A percentile compares a stretch with the other conserved stretches of the same genome.
Conservation (phyloP, 2,113 vertebrate species). For the Boleophthalmus pectinirostris region DNA sequence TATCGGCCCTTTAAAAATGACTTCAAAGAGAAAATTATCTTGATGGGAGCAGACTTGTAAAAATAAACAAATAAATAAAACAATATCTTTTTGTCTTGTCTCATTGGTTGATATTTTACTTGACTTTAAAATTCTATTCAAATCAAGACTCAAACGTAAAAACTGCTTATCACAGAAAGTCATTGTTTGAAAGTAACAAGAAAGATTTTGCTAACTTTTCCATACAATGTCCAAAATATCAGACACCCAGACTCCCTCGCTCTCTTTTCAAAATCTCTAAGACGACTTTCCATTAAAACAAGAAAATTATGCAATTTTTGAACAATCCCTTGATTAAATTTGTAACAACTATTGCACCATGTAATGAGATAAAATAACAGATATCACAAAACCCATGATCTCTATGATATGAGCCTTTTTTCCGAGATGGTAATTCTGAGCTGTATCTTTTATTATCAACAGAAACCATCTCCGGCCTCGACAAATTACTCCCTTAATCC, state of each 20-base stretch:
- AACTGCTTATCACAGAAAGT: no score
- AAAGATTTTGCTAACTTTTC: background rate
- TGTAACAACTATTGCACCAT: background rate
- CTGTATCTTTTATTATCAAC: constrained; percentile 23
- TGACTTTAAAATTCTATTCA: no score
- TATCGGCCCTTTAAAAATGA: no score
- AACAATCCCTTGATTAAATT: constrained; percentile 1
- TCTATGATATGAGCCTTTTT: background rate
- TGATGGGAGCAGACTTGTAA: no score
- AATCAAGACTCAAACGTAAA: no score
- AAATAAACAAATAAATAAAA: no score
- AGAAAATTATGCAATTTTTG: background rate
- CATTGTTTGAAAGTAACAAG: no score
- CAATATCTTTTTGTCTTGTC: no score
- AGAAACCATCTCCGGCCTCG: constrained; percentile 26
- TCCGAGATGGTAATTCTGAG: background rate
- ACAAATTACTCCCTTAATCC: constrained; percentile 34
- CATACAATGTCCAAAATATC: background rate
- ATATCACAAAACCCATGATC: background rate
- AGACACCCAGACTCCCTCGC: background rate
- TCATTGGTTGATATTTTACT: no score
- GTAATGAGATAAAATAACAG: constrained; percentile 3
- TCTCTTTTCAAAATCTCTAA: background rate
- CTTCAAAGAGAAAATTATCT: no score
- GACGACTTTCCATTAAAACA: background rate